These are phyloP conservation scores for Euplexia lucipara DNA, from an alignment of 2,888 invertebrate genomes.

Conservation along the genomic window DNA sequence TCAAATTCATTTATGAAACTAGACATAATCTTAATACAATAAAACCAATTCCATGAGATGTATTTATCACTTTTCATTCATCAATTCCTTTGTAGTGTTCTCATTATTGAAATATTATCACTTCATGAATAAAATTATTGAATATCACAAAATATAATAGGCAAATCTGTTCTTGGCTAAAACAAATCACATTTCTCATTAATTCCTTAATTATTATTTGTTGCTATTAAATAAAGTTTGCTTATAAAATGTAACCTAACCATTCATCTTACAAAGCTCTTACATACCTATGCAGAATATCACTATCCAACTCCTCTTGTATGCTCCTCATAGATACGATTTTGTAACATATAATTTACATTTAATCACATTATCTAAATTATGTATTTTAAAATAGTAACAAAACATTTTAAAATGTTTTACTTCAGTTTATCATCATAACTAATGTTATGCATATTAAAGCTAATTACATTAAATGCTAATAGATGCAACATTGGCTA, in stretches of 20 bases:
- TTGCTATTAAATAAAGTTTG: conserved; percentile 26
- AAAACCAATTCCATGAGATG: conserved; percentile 44
- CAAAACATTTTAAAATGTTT: conserved; percentile 40
- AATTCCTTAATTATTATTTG: conserved; percentile 38
- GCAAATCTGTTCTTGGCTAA: conserved; percentile 65
- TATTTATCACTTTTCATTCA: conserved; percentile 25
- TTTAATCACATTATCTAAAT: conserved; percentile 39
- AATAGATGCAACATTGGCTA: conserved; percentile 54
- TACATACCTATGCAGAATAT: conserved; percentile 26
- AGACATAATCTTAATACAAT: conserved; percentile 12
- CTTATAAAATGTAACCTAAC: conserved; percentile 20
- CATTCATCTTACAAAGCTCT: conserved; percentile 13
- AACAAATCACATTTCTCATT: conserved; percentile 67
- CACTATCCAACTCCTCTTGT: neutral
- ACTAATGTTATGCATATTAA: conserved; percentile 57
- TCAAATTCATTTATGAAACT: conserved; percentile 12
- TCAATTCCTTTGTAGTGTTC: conserved; percentile 47
- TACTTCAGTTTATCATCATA: conserved; percentile 37
- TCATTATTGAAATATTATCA: conserved; percentile 43
- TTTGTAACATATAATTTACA: conserved; percentile 11
- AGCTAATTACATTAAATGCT: conserved; percentile 64
- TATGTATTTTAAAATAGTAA: conserved; percentile 48
- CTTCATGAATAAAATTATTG: conserved; percentile 60
- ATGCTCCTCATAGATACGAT: conserved; percentile 21
- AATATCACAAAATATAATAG: conserved; percentile 79